phyloP scores from a whole-genome alignment of 2,888 invertebrate genomes.

The Cephalotes varians region DNA sequence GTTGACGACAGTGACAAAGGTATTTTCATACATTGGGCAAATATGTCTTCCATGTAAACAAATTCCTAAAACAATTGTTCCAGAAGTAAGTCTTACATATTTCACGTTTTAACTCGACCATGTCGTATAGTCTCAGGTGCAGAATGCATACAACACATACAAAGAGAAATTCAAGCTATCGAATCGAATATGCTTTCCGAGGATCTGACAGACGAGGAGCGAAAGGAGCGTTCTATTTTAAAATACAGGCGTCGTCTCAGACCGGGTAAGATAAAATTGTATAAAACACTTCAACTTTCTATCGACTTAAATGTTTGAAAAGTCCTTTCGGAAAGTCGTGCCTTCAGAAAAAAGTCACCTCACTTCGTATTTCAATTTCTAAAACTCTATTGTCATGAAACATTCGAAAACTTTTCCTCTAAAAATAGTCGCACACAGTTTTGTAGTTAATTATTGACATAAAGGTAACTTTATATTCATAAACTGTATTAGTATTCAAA shows the following conservation, averaged over 20 bases:
- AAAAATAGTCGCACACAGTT: neutral
- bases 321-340: neutral
- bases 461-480: neutral
- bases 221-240: slow-evolving; percentile 43
- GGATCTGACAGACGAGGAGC: slow-evolving; percentile 15
- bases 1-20: slow-evolving; percentile 64
- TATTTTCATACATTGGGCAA: slow-evolving; percentile 53
- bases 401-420: neutral
- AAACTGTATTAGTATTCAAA: neutral
- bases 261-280: slow-evolving; percentile 37
- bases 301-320: neutral
- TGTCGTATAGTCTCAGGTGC: neutral
- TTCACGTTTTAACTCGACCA: neutral
- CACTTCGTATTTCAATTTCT: neutral
- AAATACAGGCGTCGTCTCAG: slow-evolving; percentile 50
- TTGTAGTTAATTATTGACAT: neutral
- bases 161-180: slow-evolving; percentile 24
- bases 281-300: neutral
- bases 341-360: neutral
- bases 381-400: neutral
- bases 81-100: neutral
- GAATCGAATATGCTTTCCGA: neutral
- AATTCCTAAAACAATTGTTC: neutral
- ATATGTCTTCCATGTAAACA: neutral
- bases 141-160: slow-evolving; percentile 25